Base-by-base conservation (phyloP, 2,113 vertebrate genomes). In the Microcebus murinus region DNA sequence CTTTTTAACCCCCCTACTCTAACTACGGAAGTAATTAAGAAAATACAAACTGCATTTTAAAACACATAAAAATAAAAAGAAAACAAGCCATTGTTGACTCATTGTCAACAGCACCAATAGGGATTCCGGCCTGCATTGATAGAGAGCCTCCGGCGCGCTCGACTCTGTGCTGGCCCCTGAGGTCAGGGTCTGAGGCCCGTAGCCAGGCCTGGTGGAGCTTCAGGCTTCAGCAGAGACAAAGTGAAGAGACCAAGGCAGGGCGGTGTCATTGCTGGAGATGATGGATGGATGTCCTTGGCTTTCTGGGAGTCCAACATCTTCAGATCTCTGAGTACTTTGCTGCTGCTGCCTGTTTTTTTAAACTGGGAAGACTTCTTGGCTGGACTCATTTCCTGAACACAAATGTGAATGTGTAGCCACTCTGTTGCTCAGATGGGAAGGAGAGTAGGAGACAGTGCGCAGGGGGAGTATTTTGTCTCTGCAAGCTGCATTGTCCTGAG, bases 21-120 rank as follows among this genome's bases (percentile, higher is more conserved):
- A 70, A 17, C 39, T 82, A 18, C 31, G 84, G 52, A 95, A 83
- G n/a, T 31, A 94, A 65, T 71, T 39, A 96, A 93, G 59, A 77
- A 96, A 89, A 71, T 15, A 73, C 23, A 84, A 89, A 67, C 42
- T 55, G 23, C 52, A 50, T 80, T 91, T 80, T 70, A 31, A 91
- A 94, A 23, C 3, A n/a, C 73, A 36, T 13, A 27, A 20, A 79
- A 76, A 80, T 13, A 36, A 71, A 55, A 67, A 31, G 65, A 42
- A 85, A 86, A 34, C 11, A 55, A 3, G 21, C 14, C 29, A 2
- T 9, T n/a, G 52, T 27, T 67, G 61, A 89, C 42, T 89, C 52
- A 10, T 2, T 42, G 27, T 81, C 27, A 29, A 29, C 61, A 63
- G 61, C 61, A 63, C 12, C 27, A 4, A 29, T 63, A 63, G 25